A percentile compares a stretch with the other conserved stretches of the same genome.
phyloP scores from a whole-genome alignment of 2,797 vertebrate species.

The Eremophila alpestris region DNA sequence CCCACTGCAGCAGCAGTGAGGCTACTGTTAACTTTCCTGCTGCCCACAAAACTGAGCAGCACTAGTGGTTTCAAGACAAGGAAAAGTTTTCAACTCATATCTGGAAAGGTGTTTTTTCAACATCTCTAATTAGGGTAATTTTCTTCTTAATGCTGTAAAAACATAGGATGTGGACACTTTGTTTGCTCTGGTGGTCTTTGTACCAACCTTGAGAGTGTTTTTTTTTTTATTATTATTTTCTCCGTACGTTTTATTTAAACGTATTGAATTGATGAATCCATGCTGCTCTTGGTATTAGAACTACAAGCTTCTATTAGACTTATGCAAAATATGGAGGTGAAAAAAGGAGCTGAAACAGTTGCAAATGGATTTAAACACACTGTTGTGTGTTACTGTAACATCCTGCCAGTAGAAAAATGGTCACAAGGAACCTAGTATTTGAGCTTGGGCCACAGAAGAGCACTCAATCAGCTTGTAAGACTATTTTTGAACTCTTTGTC shows the following conservation, averaged over 20 bases:
- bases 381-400: neutral
- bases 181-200: fast-evolving
- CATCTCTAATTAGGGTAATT: neutral
- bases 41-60: neutral
- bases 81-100: neutral
- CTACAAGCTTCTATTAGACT: neutral
- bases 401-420: neutral
- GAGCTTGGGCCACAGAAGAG: neutral
- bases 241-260: neutral
- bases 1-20: neutral
- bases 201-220: neutral
- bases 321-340: neutral
- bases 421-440: neutral
- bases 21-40: neutral
- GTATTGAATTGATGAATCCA: neutral
- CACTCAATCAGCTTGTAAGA: neutral
- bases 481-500: neutral
- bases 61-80: neutral
- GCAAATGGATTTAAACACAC: neutral
- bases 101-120: neutral
- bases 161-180: neutral
- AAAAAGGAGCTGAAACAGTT: neutral
- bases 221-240: neutral
- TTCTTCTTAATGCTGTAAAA: neutral
- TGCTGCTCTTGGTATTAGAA: neutral